Evolutionary conservation across 2,797 vertebrate species (phyloP).

Genomic region (Zenarchopterus dispar): DNA sequence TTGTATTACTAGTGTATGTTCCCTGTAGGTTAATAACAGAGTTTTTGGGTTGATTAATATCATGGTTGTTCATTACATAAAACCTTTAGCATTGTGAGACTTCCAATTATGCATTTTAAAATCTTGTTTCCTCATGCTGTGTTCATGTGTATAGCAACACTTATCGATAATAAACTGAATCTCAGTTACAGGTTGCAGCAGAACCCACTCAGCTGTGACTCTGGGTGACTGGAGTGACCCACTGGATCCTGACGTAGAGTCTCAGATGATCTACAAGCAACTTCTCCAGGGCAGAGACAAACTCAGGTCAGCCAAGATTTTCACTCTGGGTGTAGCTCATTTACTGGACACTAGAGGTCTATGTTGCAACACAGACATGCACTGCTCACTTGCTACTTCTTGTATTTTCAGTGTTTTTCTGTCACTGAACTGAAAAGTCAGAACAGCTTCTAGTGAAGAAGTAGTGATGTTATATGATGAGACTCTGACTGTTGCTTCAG

Average conservation of each 20-base stretch:
- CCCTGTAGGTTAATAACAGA: not conserved
- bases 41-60: constrained; percentile 2
- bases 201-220: constrained; percentile 89
- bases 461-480: constrained; percentile 21
- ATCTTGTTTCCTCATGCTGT: too few relatives aligned
- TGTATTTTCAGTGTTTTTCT: constrained; percentile 12
- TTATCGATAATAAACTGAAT: constrained; percentile 15
- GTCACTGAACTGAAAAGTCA: not conserved
- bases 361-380: constrained; percentile 51
- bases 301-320: constrained; percentile 83
- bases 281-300: constrained; percentile 86
- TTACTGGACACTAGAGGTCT: constrained; percentile 73
- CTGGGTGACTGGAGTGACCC: constrained; percentile 92
- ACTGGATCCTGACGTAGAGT: constrained; percentile 86
- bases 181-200: constrained; percentile 88
- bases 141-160: not conserved
- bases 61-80: not conserved
- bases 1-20: too few relatives aligned
- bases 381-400: constrained; percentile 5
- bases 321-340: constrained; percentile 44
- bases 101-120: too few relatives aligned
- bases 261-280: constrained; percentile 89
- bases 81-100: too few relatives aligned
- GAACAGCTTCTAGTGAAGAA: constrained; percentile 6
- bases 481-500: constrained; percentile 51